Base-by-base conservation (phyloP, 2,797 vertebrate genomes). In the Luscinia megarhynchos region DNA sequence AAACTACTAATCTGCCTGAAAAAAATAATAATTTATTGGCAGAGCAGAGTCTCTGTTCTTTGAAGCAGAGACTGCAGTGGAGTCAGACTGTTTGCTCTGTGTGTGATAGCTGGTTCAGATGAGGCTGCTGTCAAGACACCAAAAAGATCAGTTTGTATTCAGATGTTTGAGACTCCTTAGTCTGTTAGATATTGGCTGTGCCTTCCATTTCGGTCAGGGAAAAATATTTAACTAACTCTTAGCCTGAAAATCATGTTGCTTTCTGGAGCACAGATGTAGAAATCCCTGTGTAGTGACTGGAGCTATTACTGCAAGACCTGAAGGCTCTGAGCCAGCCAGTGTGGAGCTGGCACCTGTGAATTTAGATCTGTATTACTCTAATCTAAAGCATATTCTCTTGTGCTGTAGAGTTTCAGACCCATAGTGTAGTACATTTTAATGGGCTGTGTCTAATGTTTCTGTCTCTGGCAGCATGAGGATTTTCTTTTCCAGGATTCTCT, bases 261-360 rank as follows among this genome's bases (percentile, higher is more conserved):
- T 84, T 90, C 84, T 92, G 92, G 90, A 83, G 53, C 50, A 30
- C 92, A 96, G 90, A 89, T 95, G 84, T 63, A 46, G 86, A 79
- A 95, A 84, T 92, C 64, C 27, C 46, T 70, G 34, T 34, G 46
- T 54, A 86, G 80, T 30, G 59, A 38, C 46, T 73, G 21, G 51
- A 53, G 66, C 41, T 61, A 34, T 57, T 32, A 5, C 27, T 48
- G 66, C 4, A 58, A 79, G 93, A 92, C 75, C 92, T 82, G 86
- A 15, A n/a, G 68, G 86, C 86, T 89, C 38, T 0, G 36, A 43
- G 84, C 94, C 88, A 92, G 67, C 48, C 68, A 27, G 80, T 0
- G 1, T 69, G 59, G 74, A 53, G 75, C 70, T 94, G 94, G 84
- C 90, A 94, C 94, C 90, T 92, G 84, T 17, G 64, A 40, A 20